phyloP scores from a whole-genome alignment of 1,140 invertebrate genomes.

The Muscidifurax raptorellus region DNA sequence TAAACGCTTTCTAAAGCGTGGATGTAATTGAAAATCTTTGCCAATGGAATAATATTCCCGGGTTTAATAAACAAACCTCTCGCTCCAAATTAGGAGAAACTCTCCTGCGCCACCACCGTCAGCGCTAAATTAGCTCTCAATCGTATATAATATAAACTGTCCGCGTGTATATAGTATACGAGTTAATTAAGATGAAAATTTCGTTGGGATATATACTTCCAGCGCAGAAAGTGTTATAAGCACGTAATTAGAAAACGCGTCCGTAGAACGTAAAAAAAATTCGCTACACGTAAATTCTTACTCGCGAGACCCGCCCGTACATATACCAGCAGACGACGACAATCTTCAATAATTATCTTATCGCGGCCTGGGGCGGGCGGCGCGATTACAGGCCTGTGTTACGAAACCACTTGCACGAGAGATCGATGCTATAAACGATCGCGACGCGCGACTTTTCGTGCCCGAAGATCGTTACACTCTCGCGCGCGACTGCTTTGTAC shows the following conservation, averaged over 20 bases:
- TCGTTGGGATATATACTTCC: too few species aligned
- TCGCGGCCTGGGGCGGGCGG: neutral
- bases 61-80: too few species aligned
- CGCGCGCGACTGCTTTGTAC: neutral
- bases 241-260: neutral
- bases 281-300: too few species aligned
- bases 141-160: too few species aligned
- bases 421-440: neutral
- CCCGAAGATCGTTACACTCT: neutral
- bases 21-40: neutral
- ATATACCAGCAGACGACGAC: neutral
- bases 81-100: too few species aligned
- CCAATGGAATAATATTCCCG: too few species aligned
- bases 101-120: too few species aligned
- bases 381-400: neutral
- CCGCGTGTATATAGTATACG: too few species aligned
- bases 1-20: neutral
- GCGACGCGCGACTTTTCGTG: neutral
- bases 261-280: neutral
- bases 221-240: too few species aligned
- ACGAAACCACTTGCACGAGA: neutral
- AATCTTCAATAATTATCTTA: slow-evolving; percentile 46
- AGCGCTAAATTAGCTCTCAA: too few species aligned
- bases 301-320: too few species aligned
- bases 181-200: neutral